These are phyloP conservation scores for Sternotherus odoratus DNA, from an alignment of 2,797 vertebrate species.

Conservation along the genomic window DNA sequence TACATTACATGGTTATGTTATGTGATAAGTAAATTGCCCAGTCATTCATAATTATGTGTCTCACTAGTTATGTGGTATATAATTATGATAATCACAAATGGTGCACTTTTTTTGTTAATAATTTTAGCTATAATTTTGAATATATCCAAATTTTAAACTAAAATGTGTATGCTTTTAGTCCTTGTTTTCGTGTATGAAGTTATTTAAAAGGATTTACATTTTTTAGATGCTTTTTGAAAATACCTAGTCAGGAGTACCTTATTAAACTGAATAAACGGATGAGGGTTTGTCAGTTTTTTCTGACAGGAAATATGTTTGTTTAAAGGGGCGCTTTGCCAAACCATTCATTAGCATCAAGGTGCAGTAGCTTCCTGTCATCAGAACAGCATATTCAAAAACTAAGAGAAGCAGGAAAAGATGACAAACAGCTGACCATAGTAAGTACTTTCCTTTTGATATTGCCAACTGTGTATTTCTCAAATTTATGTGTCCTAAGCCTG, in stretches of 20 bases:
- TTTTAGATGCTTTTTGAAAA: neutral
- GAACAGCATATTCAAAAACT: constrained; percentile 88
- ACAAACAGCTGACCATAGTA: constrained; percentile 90
- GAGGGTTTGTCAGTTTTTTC: neutral
- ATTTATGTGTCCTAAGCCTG: neutral
- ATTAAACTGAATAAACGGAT: neutral
- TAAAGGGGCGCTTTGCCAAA: constrained; percentile 75
- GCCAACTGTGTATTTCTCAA: neutral
- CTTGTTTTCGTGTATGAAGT: neutral
- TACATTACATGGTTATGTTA: neutral
- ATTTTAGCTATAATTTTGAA: neutral
- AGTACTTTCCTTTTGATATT: constrained; percentile 72
- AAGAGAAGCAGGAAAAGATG: constrained; percentile 88
- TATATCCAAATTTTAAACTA: neutral
- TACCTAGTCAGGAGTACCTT: neutral
- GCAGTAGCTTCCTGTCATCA: constrained; percentile 76
- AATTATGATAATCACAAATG: neutral
- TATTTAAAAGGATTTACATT: neutral
- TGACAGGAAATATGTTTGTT: constrained; percentile 53
- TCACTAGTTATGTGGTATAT: neutral
- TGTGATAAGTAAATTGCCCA: neutral
- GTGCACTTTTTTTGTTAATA: neutral
- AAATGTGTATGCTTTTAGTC: neutral
- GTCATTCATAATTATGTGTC: neutral
- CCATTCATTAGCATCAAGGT: constrained; percentile 76